Percentiles rank a stretch among this genome's conserved stretches.
Conservation (phyloP, 2,888 invertebrate species). For the Empis livida region DNA sequence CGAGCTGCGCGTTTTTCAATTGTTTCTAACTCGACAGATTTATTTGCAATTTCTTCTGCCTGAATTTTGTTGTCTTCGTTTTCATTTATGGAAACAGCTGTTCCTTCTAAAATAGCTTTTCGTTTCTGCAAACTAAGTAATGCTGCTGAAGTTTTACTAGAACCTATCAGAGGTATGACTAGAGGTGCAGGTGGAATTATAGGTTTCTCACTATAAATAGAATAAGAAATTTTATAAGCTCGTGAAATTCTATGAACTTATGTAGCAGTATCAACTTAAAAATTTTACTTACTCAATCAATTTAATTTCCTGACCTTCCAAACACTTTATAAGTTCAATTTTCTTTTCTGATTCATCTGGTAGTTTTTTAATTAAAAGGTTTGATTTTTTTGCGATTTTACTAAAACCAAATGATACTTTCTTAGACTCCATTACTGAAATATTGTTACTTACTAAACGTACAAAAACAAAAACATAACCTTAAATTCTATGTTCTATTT, state of each 20-base stretch:
- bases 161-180: constrained; percentile 52
- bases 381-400: constrained; percentile 47
- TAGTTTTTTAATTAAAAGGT: constrained; percentile 25
- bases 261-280: background rate
- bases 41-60: constrained; percentile 3
- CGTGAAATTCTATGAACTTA: too few species aligned
- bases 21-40: constrained; percentile 20
- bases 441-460: too few species aligned
- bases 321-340: constrained; percentile 60
- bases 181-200: constrained; percentile 37
- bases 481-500: too few species aligned
- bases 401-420: constrained; percentile 73
- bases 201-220: constrained; percentile 36
- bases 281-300: constrained; percentile 49
- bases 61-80: constrained; percentile 24
- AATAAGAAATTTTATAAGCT: too few species aligned
- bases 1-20: constrained; percentile 60
- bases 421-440: constrained; percentile 43
- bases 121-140: constrained; percentile 33
- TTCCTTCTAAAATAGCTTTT: constrained; percentile 27
- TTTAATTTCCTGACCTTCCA: constrained; percentile 66
- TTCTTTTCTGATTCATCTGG: constrained; percentile 34
- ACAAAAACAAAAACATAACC: too few species aligned
- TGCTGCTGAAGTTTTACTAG: constrained; percentile 40
- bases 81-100: constrained; percentile 39